phyloP scores from a whole-genome alignment of 2,113 vertebrate genomes.

The Callospermophilus lateralis region DNA sequence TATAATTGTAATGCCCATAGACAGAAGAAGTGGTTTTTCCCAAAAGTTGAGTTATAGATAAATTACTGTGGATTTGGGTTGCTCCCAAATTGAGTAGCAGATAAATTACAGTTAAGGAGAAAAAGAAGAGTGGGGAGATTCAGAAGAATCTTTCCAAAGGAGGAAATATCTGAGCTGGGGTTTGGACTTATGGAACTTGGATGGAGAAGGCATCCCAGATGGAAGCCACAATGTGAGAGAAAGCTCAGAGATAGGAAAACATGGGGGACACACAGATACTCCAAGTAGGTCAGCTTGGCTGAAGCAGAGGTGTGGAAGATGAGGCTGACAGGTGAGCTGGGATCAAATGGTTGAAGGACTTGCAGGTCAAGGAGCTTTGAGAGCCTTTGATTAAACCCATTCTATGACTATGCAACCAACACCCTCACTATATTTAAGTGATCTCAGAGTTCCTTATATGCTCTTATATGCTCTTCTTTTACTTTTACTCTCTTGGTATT shows the following conservation, averaged over 20 bases:
- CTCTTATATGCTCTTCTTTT: slow-evolving; percentile 11
- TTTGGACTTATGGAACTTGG: not conserved
- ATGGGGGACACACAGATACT: not conserved
- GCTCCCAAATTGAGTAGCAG: not conserved
- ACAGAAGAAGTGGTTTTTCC: not conserved
- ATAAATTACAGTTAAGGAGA: not conserved
- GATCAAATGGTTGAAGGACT: not conserved
- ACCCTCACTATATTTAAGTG: not conserved
- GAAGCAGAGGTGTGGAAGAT: not conserved
- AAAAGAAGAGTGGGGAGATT: not conserved
- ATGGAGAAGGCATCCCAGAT: not conserved
- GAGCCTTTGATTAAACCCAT: not conserved
- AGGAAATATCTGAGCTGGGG: not conserved
- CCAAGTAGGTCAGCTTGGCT: not conserved
- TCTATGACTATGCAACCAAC: not conserved
- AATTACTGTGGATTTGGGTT: not conserved
- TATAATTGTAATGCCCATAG: not conserved
- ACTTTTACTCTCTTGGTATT: not conserved
- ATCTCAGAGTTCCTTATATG: not conserved
- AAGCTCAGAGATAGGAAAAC: not conserved
- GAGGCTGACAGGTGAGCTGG: not conserved
- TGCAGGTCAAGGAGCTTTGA: not conserved
- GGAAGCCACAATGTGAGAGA: not conserved
- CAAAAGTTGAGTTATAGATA: not conserved
- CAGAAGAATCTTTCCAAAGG: not conserved